Evolutionary conservation across 1,140 invertebrate species (phyloP), one percentile per base, ranked within the genome.

Genomic region (Pemphigus obesinymphae): DNA sequence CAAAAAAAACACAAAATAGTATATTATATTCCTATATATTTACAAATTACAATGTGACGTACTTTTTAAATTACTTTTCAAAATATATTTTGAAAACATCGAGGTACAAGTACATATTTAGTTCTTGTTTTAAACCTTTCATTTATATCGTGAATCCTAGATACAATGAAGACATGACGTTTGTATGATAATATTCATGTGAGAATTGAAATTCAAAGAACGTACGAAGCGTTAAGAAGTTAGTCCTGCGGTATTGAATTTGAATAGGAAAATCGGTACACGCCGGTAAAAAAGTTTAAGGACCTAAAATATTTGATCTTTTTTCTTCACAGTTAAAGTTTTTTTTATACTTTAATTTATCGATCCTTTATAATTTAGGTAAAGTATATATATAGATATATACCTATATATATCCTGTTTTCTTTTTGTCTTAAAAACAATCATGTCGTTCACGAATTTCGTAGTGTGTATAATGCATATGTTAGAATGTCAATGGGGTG

Each of bases 181-280:
- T 45, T 17, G 6, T 1, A 29, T 5, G 15, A 29, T 20, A 48
- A 48, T n/a, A n/a, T 48, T 72, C 8, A 17, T 3, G 29, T 48
- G 11, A 17, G 11, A 58, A 63, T n/a, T 45, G 15, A 45, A 63
- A 80, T 80, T 45, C 15, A 80, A 2, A 45, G 1, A 26, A 20
- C 15, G 55, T 43, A n/a, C 23, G n/a, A 78, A 26, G 29, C 75
- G 55, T 26, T 55, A 23, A 43, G 7, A 78, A 78, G n/a, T 72
- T 45, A 72, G 68, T 26, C 20, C 23, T 78, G 37, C 55, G 7
- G 53, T 43, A 78, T 61, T 78, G n/a, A 34, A 50, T 75, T 75
- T 5, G 5, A 3, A 23, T 17, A 23, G 8, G 8, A 1, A 76
- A 34, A 15, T n/a, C 6, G 23, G 37, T 40, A 26, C 55, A 29